Evolutionary conservation across 2,888 invertebrate species (phyloP).

Genomic region (Drosophila imparisetae): DNA sequence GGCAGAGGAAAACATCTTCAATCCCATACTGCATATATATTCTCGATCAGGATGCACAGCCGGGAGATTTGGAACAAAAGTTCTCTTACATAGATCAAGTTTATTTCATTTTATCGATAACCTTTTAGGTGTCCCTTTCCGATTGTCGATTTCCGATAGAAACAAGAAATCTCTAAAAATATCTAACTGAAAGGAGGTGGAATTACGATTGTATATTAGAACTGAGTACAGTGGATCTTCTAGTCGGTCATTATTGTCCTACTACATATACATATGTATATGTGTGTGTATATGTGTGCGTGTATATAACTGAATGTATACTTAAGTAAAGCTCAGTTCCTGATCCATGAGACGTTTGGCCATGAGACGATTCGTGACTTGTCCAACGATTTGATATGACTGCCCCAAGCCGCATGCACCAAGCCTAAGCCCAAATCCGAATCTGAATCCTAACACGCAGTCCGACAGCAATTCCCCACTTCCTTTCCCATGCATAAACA

Average conservation of each 20-base stretch:
- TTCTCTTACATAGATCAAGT: background rate
- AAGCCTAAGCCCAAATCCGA: conserved; percentile 15
- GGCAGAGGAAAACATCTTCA: background rate
- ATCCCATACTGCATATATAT: background rate
- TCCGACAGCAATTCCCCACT: background rate
- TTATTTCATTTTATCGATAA: background rate
- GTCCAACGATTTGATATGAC: conserved; percentile 33
- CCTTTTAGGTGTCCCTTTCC: background rate
- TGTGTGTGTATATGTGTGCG: background rate
- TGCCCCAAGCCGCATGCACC: conserved; percentile 17
- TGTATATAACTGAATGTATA: background rate
- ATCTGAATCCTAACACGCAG: conserved; percentile 14
- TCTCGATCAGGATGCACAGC: background rate
- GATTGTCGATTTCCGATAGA: background rate
- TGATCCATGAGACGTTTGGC: conserved; percentile 19
- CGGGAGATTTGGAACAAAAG: background rate
- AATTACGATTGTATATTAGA: background rate
- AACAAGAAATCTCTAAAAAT: background rate
- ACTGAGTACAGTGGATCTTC: background rate
- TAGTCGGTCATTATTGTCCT: too few relatives aligned
- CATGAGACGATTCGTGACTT: conserved; percentile 38
- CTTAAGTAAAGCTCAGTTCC: background rate
- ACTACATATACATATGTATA: background rate
- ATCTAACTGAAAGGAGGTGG: background rate
- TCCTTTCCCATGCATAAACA: background rate